These are phyloP conservation scores for Drosophila formosana DNA, from an alignment of 2,888 invertebrate genomes.

Conservation along the genomic window DNA sequence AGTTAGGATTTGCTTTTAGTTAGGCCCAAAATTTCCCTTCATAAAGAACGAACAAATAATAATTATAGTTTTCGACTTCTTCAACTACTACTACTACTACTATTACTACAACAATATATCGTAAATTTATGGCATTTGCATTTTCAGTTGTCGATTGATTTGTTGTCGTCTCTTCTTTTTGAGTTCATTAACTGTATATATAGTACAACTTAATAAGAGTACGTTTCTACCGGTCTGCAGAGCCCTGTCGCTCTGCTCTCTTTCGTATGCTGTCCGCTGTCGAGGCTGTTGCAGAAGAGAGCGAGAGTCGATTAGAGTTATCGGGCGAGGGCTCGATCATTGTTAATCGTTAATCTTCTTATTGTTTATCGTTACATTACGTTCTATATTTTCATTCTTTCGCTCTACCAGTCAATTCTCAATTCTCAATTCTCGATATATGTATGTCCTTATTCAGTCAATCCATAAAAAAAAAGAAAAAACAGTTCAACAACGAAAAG, in stretches of 20 bases:
- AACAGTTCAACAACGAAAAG: neutral
- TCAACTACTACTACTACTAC: conserved; percentile 1
- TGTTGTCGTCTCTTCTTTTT: neutral
- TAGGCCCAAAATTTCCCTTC: conserved; percentile 11
- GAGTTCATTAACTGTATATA: conserved; percentile 30
- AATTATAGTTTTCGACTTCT: conserved; percentile 10
- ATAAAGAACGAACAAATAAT: conserved; percentile 5
- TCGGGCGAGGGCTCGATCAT: conserved; percentile 15
- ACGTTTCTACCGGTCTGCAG: conserved; percentile 5
- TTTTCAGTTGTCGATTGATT: conserved; percentile 9
- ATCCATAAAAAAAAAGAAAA: conserved; percentile 11
- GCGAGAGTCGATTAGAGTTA: conserved; percentile 40
- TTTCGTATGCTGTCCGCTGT: conserved; percentile 28
- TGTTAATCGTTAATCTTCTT: conserved; percentile 18
- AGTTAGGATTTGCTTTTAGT: conserved; percentile 15
- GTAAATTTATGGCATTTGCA: conserved; percentile 5
- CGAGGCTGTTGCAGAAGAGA: conserved; percentile 38
- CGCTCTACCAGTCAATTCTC: conserved; percentile 15
- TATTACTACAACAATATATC: neutral
- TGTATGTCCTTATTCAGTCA: conserved; percentile 32
- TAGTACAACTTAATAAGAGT: conserved; percentile 18
- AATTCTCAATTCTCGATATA: neutral
- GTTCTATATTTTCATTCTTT: conserved; percentile 17
- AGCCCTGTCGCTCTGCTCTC: conserved; percentile 34
- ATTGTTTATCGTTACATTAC: conserved; percentile 14